Base-by-base conservation (phyloP, 2,888 invertebrate genomes). In the Odontocolon sp. region DNA sequence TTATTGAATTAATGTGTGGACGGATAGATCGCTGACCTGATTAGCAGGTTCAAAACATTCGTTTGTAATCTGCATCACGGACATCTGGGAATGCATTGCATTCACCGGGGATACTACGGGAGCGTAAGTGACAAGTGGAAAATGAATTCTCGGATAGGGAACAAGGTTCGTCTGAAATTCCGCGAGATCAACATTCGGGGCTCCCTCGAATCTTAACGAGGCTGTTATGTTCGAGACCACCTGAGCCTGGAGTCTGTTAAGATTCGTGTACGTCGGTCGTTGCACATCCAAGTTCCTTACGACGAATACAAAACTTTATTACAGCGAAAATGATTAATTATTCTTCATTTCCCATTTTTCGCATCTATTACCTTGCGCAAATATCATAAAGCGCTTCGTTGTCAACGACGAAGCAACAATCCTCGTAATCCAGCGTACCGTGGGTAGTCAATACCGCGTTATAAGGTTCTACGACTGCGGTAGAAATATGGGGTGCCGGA, bases 101-200 rank as follows among this genome's bases (percentile, higher is more conserved):
- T 92, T 93, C 47, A 92, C 91, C 1, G 93, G 92, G 6, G 94
- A 92, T 3, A 95, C 91, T 40, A 95, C 91, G 0, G 95, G 95
- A 0, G 95, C 94, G 90, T 94, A 97, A 33, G 94, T 95, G 78
- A 95, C 92, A 54, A 97, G 89, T 0, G 97, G 96, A 88, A 95
- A 97, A 87, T 97, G 97, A 68, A 97, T 96, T 85, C 97, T 92
- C 0, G 97, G 96, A 90, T 96, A 97, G 0, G 97, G 97, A 31
- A 97, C 94, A 69, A 96, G 89, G 86, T 96, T 96, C 0, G 96
- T 96, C 87, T 95, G 94, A 84, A 97, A 94, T 87, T 97, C 96
- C 5, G 93, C 93, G 52, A 97, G 90, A 83, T 93, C 93, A 0
- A 95, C 93, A 83, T 94, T 94, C 18, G 93, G 87, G 1, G 93